Evolutionary conservation across 1,140 invertebrate genomes (phyloP).

Genomic region (Chionoecetes opilio): DNA sequence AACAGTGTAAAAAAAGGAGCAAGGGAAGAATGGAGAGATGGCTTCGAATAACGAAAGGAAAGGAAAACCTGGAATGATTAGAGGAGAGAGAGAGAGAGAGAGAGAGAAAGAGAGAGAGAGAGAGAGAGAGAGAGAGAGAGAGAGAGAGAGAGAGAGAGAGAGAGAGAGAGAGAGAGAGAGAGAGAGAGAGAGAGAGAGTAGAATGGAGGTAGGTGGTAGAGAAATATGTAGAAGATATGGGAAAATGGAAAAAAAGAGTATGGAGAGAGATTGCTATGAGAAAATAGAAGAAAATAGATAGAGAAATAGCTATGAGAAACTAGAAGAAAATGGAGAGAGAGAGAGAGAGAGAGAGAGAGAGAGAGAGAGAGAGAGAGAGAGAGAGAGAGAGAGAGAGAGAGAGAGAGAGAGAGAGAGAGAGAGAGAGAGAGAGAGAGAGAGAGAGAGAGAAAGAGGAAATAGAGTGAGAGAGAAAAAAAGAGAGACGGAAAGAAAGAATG

Average conservation of each 20-base stretch:
- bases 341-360: conserved; percentile 25
- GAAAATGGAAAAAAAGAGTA: neutral
- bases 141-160: too few species aligned
- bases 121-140: too few species aligned
- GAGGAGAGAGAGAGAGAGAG: too few species aligned
- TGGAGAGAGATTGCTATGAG: conserved; percentile 1
- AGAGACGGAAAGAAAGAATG: neutral
- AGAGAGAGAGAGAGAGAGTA: neutral
- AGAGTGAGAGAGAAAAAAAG: too few species aligned
- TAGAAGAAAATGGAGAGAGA: neutral
- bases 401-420: too few species aligned
- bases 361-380: neutral
- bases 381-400: too few species aligned
- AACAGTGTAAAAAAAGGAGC: neutral
- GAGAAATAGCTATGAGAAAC: neutral
- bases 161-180: neutral
- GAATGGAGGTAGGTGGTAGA: neutral
- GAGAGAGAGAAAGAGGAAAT: too few species aligned
- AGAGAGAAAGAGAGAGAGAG: too few species aligned
- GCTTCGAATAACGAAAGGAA: neutral
- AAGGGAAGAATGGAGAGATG: conserved; percentile 27
- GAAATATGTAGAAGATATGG: neutral
- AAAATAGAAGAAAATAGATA: neutral
- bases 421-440: too few species aligned
- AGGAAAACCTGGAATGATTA: neutral